Conservation (phyloP, 2,113 vertebrate species). For the Pangasianodon hypophthalmus region DNA sequence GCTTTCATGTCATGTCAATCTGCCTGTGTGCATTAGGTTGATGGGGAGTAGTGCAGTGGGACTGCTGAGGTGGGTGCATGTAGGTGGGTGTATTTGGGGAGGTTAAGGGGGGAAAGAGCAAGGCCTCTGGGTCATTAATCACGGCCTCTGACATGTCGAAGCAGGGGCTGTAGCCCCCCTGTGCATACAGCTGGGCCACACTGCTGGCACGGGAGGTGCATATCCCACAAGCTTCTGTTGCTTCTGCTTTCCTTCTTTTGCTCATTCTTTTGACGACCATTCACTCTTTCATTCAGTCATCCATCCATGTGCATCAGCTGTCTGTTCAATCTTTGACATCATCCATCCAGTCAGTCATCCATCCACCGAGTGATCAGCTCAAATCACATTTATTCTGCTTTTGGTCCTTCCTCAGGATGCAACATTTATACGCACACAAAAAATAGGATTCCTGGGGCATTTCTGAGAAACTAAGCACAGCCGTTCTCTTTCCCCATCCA, state of each 20-base stretch:
- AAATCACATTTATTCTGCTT: constrained; percentile 18
- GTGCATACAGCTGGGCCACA: constrained; percentile 73
- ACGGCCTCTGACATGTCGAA: constrained; percentile 68
- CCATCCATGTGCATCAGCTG: constrained; percentile 43
- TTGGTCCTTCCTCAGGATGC: background rate
- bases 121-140: constrained; percentile 73
- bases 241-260: constrained; percentile 45
- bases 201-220: constrained; percentile 66
- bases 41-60: constrained; percentile 59
- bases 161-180: constrained; percentile 70
- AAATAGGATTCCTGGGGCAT: background rate
- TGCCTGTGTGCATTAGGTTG: constrained; percentile 58
- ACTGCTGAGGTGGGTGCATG: constrained; percentile 51
- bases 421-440: background rate
- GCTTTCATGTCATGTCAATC: constrained; percentile 53
- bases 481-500: constrained; percentile 4
- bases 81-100: constrained; percentile 50
- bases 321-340: constrained; percentile 40
- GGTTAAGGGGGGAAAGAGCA: constrained; percentile 68
- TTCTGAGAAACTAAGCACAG: constrained; percentile 15
- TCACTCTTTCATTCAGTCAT: constrained; percentile 35
- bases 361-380: constrained; percentile 24
- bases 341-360: constrained; percentile 31
- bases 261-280: constrained; percentile 33
- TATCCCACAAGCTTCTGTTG: constrained; percentile 56